Conservation (phyloP, 2,888 invertebrate genomes). For the Pachliopta kotzebuea region DNA sequence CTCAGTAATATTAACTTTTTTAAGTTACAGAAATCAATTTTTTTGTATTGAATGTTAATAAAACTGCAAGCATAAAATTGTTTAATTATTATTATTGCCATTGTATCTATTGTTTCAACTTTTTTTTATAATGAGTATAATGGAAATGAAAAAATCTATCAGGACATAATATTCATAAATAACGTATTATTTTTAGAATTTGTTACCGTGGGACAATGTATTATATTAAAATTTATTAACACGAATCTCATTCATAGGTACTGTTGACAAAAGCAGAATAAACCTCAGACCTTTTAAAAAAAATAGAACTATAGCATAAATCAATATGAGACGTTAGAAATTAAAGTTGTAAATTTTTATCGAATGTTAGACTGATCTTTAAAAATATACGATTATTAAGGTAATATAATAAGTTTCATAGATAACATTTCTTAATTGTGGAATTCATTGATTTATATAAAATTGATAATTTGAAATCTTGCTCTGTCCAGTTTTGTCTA, state of each 20-base stretch:
- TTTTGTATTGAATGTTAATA: conserved; percentile 2
- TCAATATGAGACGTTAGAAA: conserved; percentile 49
- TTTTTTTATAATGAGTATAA: neutral
- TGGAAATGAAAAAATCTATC: neutral
- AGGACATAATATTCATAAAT: neutral
- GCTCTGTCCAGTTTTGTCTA: conserved; percentile 66
- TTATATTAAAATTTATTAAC: neutral
- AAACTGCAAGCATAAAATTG: neutral
- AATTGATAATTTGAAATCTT: conserved; percentile 45
- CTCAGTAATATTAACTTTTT: neutral
- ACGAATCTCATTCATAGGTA: neutral
- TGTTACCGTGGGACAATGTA: too few relatives aligned
- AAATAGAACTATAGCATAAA: conserved; percentile 60
- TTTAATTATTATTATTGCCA: conserved; percentile 8
- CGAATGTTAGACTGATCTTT: conserved; percentile 80
- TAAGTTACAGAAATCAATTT: neutral
- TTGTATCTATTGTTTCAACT: neutral
- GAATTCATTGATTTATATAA: conserved; percentile 48
- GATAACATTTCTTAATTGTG: conserved; percentile 52
- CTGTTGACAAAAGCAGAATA: conserved; percentile 9
- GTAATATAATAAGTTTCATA: conserved; percentile 63
- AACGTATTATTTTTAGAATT: too few relatives aligned
- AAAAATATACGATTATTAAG: conserved; percentile 70
- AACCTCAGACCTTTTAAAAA: conserved; percentile 12
- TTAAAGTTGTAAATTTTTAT: conserved; percentile 70